phyloP scores from a whole-genome alignment of 2,797 vertebrate species.

The Corythornis leucogaster region DNA sequence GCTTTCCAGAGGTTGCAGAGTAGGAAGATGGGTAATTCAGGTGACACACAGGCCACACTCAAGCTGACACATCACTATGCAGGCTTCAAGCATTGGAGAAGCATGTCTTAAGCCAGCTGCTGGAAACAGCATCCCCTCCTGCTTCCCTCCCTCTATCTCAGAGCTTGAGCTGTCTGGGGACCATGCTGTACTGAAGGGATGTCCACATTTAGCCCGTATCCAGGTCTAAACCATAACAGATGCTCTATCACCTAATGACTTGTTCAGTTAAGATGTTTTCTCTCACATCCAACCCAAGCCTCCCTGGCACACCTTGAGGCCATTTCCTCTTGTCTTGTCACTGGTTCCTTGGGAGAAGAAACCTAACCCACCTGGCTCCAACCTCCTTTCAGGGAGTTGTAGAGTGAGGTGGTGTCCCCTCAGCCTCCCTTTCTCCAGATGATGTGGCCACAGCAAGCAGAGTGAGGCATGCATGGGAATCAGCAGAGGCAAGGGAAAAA shows the following conservation, averaged over 20 bases:
- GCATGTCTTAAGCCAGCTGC: accelerated
- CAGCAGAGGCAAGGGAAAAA: not conserved
- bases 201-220: not conserved
- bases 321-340: too few species aligned
- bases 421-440: not conserved
- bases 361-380: too few species aligned
- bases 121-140: not conserved
- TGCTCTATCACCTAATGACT: not conserved
- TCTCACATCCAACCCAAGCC: too few species aligned
- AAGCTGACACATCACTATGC: not conserved
- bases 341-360: too few species aligned
- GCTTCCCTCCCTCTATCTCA: not conserved
- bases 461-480: not conserved
- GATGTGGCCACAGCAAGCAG: not conserved
- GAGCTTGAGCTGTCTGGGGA: not conserved
- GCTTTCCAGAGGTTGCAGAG: not conserved
- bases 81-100: not conserved
- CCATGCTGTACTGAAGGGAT: not conserved
- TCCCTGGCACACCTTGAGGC: too few species aligned
- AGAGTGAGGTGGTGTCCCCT: too few species aligned
- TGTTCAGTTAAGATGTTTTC: too few species aligned
- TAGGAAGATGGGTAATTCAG: not conserved
- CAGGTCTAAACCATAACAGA: not conserved
- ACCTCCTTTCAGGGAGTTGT: too few species aligned
- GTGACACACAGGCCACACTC: not conserved